These are phyloP conservation scores for Ametastegia equiseti DNA, from an alignment of 2,888 invertebrate species.

Conservation along the genomic window DNA sequence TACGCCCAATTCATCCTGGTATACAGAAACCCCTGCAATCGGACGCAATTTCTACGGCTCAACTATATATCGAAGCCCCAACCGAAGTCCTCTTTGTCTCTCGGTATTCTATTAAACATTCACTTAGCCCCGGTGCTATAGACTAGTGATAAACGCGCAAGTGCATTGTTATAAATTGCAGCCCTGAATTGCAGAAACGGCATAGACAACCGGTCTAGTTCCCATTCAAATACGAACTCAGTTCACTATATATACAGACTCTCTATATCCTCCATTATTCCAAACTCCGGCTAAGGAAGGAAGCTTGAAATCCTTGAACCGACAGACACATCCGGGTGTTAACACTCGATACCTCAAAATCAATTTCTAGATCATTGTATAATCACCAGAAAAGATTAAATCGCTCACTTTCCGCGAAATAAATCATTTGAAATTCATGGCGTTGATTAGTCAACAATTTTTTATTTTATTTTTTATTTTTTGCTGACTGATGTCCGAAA, in stretches of 20 bases:
- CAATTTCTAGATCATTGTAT: not conserved
- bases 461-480: too few relatives aligned
- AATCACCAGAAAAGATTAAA: too few relatives aligned
- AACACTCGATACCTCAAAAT: not conserved
- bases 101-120: slow-evolving; percentile 26
- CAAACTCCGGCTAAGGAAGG: slow-evolving; percentile 14
- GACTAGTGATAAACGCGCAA: not conserved
- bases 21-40: not conserved
- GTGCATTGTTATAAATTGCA: slow-evolving; percentile 35
- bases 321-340: slow-evolving; percentile 21
- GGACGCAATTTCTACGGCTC: slow-evolving; percentile 1
- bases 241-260: not conserved
- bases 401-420: not conserved
- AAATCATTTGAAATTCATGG: not conserved
- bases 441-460: too few relatives aligned
- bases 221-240: slow-evolving; percentile 35
- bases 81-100: slow-evolving; percentile 1
- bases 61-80: not conserved
- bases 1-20: too few relatives aligned
- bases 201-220: slow-evolving; percentile 25
- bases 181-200: slow-evolving; percentile 13
- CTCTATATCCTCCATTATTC: not conserved
- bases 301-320: slow-evolving; percentile 6
- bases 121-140: slow-evolving; percentile 2
- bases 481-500: too few relatives aligned